phyloP scores from a whole-genome alignment of 2,888 invertebrate species.

The Leptinotarsa tumamoca region DNA sequence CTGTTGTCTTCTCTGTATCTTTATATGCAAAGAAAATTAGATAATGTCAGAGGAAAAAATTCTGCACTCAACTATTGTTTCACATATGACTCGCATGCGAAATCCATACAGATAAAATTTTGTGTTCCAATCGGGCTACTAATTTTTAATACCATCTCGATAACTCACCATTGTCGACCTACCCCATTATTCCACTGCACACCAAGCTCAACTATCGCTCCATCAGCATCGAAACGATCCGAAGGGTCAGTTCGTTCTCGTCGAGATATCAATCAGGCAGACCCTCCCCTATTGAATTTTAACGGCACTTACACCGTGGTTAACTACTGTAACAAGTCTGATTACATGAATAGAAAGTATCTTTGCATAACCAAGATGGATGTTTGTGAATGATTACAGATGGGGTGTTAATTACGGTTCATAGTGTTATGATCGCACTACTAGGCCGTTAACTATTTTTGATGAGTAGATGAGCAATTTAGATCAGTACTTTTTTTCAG shows the following conservation, averaged over 20 bases:
- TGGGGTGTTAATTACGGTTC: not conserved
- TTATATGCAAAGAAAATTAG: no score
- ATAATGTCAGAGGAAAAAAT: no score
- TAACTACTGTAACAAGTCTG: conserved; percentile 51
- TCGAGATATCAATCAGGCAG: conserved; percentile 48
- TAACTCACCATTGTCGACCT: not conserved
- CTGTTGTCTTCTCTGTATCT: no score
- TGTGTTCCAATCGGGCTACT: not conserved
- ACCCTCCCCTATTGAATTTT: conserved; percentile 50
- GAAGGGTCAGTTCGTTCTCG: conserved; percentile 44
- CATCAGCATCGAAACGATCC: conserved; percentile 39
- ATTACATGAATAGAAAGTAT: conserved; percentile 51
- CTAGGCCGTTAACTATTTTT: no score
- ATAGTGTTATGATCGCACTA: not conserved
- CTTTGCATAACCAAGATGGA: conserved; percentile 26
- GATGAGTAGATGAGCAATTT: no score
- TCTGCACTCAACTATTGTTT: no score
- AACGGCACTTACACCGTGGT: conserved; percentile 49
- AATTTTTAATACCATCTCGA: not conserved
- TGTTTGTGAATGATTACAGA: not conserved
- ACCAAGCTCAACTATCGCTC: not conserved
- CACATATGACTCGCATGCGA: no score
- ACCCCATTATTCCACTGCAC: not conserved
- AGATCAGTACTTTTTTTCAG: no score
- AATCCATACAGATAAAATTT: no score